phyloP scores from a whole-genome alignment of 2,113 vertebrate genomes.

The Circaetus gallicus region DNA sequence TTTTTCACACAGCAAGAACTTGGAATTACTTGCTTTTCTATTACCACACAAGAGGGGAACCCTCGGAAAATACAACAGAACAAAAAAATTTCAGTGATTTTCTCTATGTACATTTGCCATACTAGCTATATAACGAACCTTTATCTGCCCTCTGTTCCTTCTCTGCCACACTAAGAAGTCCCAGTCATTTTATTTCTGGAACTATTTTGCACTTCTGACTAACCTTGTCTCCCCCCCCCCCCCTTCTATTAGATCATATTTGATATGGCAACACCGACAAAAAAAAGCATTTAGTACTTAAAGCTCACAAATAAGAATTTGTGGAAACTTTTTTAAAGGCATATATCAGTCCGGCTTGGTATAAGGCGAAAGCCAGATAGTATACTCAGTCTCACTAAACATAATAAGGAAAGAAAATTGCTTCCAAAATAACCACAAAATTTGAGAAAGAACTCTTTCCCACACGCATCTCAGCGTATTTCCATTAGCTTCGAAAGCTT shows the following conservation, averaged over 20 bases:
- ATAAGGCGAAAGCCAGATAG: not conserved
- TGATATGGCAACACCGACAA: not conserved
- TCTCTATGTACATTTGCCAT: not conserved
- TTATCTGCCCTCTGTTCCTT: not conserved
- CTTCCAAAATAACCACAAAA: not conserved
- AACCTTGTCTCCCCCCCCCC: too few species aligned
- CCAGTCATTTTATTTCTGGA: not conserved
- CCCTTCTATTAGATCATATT: not conserved
- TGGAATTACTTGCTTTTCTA: not conserved
- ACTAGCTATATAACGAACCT: rapidly evolving
- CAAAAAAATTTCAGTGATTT: not conserved
- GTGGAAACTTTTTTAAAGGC: not conserved
- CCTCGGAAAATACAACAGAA: not conserved
- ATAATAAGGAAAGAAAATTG: not conserved
- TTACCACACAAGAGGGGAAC: not conserved
- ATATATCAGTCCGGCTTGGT: rapidly evolving
- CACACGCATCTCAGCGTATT: not conserved
- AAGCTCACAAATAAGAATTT: not conserved
- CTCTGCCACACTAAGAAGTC: not conserved
- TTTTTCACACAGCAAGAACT: not conserved
- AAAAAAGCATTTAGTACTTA: not conserved
- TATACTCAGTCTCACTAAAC: not conserved
- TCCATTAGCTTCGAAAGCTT: not conserved
- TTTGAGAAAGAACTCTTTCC: not conserved
- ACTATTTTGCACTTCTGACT: not conserved